Percentiles rank a stretch among this genome's conserved stretches.
Evolutionary conservation across 1,140 invertebrate species (phyloP).

Genomic region (Battus philenor): DNA sequence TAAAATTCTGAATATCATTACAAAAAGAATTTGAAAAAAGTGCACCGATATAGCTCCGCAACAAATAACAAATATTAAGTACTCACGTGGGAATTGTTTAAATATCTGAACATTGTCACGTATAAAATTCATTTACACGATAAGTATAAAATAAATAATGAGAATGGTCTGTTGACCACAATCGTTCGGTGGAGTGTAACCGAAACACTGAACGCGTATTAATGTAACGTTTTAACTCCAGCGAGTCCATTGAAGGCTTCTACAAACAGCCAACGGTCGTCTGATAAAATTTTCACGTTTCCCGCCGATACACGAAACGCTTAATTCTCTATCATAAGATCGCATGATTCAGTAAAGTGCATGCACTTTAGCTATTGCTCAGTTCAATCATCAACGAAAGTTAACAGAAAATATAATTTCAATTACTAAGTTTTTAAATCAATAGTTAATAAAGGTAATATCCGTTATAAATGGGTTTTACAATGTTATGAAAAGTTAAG

Average conservation of each 20-base stretch:
- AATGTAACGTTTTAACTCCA: conserved; percentile 20
- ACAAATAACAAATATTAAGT: conserved; percentile 14
- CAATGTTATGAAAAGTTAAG: too few species aligned
- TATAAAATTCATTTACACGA: conserved; percentile 13
- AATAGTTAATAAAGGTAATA: too few species aligned
- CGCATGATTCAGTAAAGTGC: too few species aligned
- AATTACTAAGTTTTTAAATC: neutral
- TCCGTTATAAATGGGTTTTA: too few species aligned
- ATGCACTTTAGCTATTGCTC: too few species aligned
- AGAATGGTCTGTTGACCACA: conserved; percentile 13
- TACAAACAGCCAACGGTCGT: conserved; percentile 27
- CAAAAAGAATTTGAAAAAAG: neutral
- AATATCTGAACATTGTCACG: conserved; percentile 28
- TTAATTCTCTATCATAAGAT: conserved; percentile 33
- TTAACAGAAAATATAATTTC: too few species aligned
- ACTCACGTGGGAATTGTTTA: conserved; percentile 29
- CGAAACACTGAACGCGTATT: conserved; percentile 39
- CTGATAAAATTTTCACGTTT: conserved; percentile 30
- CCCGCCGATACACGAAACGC: conserved; percentile 23
- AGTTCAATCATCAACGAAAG: too few species aligned
- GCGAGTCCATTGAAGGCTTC: conserved; percentile 23
- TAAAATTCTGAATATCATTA: neutral
- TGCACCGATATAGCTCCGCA: neutral
- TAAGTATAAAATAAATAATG: neutral
- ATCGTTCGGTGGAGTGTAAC: conserved; percentile 24